phyloP scores from a whole-genome alignment of 1,140 invertebrate species.

The Lasioglossum albipes region DNA sequence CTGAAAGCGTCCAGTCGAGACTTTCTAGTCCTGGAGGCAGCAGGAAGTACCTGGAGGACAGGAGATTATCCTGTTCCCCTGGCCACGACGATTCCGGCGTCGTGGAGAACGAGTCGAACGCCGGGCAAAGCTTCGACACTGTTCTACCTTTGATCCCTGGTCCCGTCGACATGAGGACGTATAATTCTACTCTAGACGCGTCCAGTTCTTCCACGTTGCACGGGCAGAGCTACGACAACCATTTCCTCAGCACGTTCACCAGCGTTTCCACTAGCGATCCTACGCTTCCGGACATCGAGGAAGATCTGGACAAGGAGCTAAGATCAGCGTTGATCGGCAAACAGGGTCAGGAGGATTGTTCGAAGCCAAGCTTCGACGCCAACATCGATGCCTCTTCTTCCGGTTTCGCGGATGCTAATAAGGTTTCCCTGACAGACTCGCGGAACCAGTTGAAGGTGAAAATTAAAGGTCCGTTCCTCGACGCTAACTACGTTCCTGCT shows the following conservation, averaged over 20 bases:
- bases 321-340: constrained; percentile 83
- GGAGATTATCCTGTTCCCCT: constrained; percentile 70
- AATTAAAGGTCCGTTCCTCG: constrained; percentile 92
- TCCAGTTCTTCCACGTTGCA: constrained; percentile 80
- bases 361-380: constrained; percentile 60
- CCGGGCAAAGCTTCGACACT: constrained; percentile 78
- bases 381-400: constrained; percentile 53
- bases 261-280: constrained; percentile 83
- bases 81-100: constrained; percentile 64
- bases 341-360: constrained; percentile 78
- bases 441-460: constrained; percentile 93
- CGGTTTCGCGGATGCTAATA: constrained; percentile 78
- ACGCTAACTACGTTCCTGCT: constrained; percentile 85
- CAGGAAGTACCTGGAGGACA: constrained; percentile 72
- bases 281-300: constrained; percentile 85
- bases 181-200: constrained; percentile 81
- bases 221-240: constrained; percentile 82
- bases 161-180: constrained; percentile 93
- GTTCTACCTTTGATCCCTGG: constrained; percentile 88
- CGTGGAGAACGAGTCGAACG: constrained; percentile 63
- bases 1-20: constrained; percentile 78
- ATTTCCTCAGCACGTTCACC: constrained; percentile 84
- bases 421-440: constrained; percentile 86
- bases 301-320: constrained; percentile 89
- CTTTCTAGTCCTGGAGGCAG: constrained; percentile 60